phyloP scores from a whole-genome alignment of 2,797 vertebrate genomes.

The Fundulus diaphanus region DNA sequence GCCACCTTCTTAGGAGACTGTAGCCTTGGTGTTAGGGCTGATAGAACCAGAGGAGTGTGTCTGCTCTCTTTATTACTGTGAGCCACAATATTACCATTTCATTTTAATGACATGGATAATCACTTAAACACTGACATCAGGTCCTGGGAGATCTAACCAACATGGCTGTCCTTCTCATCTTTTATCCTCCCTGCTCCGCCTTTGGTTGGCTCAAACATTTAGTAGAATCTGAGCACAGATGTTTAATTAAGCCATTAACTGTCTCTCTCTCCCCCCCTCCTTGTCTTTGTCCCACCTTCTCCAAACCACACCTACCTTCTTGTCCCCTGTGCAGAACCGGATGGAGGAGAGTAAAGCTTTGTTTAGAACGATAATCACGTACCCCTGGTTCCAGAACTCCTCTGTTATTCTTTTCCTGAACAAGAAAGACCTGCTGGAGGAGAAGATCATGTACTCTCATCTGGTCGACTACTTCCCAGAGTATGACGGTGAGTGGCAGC shows the following conservation, averaged over 20 bases:
- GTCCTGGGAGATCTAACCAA: slow-evolving; percentile 38
- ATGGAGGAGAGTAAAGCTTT: slow-evolving; percentile 99
- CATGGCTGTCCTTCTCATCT: slow-evolving; percentile 31
- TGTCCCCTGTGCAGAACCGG: slow-evolving; percentile 86
- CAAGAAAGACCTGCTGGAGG: slow-evolving; percentile 98
- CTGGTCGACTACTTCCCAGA: slow-evolving; percentile 99
- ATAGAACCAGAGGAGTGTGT: slow-evolving; percentile 35
- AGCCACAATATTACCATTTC: too few species aligned
- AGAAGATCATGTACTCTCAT: slow-evolving; percentile 97
- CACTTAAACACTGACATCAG: slow-evolving; percentile 45
- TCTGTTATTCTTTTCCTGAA: slow-evolving; percentile 99
- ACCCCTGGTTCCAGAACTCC: slow-evolving; percentile 99
- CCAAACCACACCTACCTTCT: background rate
- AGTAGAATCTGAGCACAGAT: slow-evolving; percentile 53
- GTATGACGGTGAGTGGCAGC: slow-evolving; percentile 88
- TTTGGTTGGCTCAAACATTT: slow-evolving; percentile 43
- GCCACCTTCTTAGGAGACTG: slow-evolving; percentile 38
- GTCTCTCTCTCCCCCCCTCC: background rate
- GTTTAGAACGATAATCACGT: slow-evolving; percentile 98
- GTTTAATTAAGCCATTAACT: slow-evolving; percentile 60
- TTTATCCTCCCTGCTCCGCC: slow-evolving; percentile 46
- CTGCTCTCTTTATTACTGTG: slow-evolving; percentile 23
- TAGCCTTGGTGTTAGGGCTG: slow-evolving; percentile 31
- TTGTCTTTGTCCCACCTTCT: background rate
- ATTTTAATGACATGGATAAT: background rate